Evolutionary conservation across 2,888 invertebrate genomes (phyloP).

Genomic region (Mythimna impura): DNA sequence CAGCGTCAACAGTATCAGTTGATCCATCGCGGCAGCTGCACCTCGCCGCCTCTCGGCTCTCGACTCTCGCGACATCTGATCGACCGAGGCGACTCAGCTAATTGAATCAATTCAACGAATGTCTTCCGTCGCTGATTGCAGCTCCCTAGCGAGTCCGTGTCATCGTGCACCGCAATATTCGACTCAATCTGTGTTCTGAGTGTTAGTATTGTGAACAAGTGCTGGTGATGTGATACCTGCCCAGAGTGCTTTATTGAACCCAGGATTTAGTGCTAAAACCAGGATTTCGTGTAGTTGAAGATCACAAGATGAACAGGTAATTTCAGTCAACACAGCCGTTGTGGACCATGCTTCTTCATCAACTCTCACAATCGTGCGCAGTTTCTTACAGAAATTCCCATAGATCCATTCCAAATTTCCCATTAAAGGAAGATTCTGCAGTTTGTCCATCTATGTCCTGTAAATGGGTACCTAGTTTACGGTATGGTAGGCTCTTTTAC

Average conservation of each 20-base stretch:
- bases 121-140: constrained; percentile 84
- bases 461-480: not conserved
- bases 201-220: constrained; percentile 64
- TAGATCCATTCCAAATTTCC: not conserved
- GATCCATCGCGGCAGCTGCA: constrained; percentile 80
- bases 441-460: not conserved
- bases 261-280: constrained; percentile 12
- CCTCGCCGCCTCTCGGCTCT: constrained; percentile 66
- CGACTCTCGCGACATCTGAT: constrained; percentile 59
- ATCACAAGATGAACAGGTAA: constrained; percentile 74
- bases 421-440: not conserved
- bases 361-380: not conserved
- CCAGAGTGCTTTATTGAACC: constrained; percentile 16
- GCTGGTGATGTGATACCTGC: constrained; percentile 65
- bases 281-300: not conserved
- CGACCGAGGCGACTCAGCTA: constrained; percentile 63
- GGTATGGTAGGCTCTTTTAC: too few relatives aligned
- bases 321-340: not conserved
- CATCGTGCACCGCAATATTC: constrained; percentile 53
- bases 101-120: constrained; percentile 87
- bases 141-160: constrained; percentile 55
- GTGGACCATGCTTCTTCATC: not conserved
- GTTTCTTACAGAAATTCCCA: not conserved
- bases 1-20: constrained; percentile 83
- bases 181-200: constrained; percentile 42